Percentiles rank a stretch among this genome's conserved stretches.
These are phyloP conservation scores for Amphibalanus amphitrite DNA, from an alignment of 1,140 invertebrate genomes.

Conservation along the genomic window DNA sequence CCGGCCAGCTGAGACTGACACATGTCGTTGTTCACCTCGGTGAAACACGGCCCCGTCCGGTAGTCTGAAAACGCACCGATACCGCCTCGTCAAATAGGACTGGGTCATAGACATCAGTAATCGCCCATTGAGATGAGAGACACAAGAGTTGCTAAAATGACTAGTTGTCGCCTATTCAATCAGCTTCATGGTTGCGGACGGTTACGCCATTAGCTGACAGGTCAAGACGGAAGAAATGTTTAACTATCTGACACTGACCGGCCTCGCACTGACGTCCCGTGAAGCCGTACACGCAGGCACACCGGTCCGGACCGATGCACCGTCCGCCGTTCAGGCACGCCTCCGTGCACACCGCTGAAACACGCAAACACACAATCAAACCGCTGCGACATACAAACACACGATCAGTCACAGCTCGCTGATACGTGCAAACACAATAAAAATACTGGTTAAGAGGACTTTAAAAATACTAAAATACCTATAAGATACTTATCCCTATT, in stretches of 20 bases:
- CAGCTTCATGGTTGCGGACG: too few species aligned
- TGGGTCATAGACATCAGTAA: too few species aligned
- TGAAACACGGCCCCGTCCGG: slow-evolving; percentile 68
- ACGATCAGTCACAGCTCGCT: too few species aligned
- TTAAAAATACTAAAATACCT: too few species aligned
- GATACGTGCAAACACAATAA: too few species aligned
- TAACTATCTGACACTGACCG: slow-evolving; percentile 39
- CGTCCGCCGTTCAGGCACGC: slow-evolving; percentile 64
- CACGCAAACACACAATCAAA: slow-evolving; percentile 11
- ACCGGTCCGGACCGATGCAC: slow-evolving; percentile 66
- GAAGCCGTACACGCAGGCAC: slow-evolving; percentile 69
- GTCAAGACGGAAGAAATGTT: too few species aligned
- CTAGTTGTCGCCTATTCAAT: too few species aligned
- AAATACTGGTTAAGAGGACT: too few species aligned
- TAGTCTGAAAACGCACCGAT: slow-evolving; percentile 40
- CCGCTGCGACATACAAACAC: slow-evolving; percentile 5
- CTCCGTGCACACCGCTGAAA: slow-evolving; percentile 56
- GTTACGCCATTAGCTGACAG: too few species aligned
- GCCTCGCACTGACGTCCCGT: slow-evolving; percentile 64
- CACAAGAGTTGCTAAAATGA: too few species aligned
- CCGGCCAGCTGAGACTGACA: slow-evolving; percentile 67
- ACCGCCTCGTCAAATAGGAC: slow-evolving; percentile 5
- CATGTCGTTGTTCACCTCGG: slow-evolving; percentile 55
- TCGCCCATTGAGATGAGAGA: too few species aligned
- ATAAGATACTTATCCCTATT: too few species aligned